Evolutionary conservation across 2,797 vertebrate species (phyloP).

Genomic region (Novumbra hubbsi): DNA sequence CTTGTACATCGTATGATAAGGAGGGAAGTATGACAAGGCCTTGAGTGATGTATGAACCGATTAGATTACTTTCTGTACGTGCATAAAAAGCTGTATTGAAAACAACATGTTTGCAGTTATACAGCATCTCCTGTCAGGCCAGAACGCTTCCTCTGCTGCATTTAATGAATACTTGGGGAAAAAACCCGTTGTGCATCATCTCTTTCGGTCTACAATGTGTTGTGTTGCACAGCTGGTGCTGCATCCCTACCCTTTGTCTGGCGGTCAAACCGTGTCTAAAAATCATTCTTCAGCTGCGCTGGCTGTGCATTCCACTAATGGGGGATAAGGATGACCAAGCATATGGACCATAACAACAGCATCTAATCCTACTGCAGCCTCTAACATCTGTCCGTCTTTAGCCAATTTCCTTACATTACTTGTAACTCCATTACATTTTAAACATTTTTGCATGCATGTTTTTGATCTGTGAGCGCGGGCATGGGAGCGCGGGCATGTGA

Average conservation of each 20-base stretch:
- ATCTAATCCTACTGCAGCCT: background rate
- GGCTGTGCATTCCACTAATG: conserved; percentile 10
- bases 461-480: too few relatives aligned
- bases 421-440: too few relatives aligned
- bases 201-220: conserved; percentile 5
- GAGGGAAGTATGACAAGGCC: background rate
- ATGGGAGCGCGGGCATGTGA: too few relatives aligned
- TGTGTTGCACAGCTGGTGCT: conserved; percentile 15
- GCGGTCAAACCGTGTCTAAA: background rate
- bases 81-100: background rate
- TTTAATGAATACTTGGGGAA: conserved; percentile 8
- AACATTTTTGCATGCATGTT: too few relatives aligned
- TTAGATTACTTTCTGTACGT: background rate
- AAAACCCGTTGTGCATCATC: background rate
- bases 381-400: background rate
- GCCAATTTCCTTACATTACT: background rate
- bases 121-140: background rate
- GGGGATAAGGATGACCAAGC: conserved; percentile 6
- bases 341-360: conserved; percentile 2
- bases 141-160: background rate
- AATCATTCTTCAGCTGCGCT: conserved; percentile 20
- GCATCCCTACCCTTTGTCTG: conserved; percentile 14
- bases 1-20: too few relatives aligned
- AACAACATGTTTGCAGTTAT: background rate
- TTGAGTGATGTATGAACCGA: background rate